Conservation (phyloP, 2,888 invertebrate genomes). For the Operophtera brumata region DNA sequence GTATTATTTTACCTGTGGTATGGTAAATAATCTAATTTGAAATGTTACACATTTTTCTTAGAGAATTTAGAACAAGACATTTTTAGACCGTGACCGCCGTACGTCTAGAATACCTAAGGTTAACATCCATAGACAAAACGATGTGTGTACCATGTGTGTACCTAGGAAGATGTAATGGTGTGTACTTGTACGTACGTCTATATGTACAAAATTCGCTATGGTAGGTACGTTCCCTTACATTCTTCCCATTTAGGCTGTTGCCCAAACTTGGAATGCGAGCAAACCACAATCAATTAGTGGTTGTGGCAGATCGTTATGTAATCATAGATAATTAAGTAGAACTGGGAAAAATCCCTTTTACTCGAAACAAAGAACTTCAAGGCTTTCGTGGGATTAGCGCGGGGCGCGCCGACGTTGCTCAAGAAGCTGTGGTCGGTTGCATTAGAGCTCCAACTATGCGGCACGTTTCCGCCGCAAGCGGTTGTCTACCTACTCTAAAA, state of each 20-base stretch:
- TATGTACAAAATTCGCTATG: too few relatives aligned
- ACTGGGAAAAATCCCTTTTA: constrained; percentile 52
- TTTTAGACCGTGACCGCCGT: too few relatives aligned
- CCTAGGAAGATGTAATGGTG: too few relatives aligned
- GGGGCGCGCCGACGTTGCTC: constrained; percentile 42
- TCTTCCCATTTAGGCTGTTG: constrained; percentile 3
- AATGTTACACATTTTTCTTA: too few relatives aligned
- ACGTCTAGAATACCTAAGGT: too few relatives aligned
- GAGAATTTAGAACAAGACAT: too few relatives aligned
- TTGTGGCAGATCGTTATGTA: constrained; percentile 45
- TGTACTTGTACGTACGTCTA: too few relatives aligned
- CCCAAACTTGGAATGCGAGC: constrained; percentile 39
- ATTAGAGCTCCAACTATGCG: constrained; percentile 46
- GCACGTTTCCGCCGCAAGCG: constrained; percentile 54
- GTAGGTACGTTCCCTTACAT: too few relatives aligned
- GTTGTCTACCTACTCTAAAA: constrained; percentile 19
- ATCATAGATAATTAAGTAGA: constrained; percentile 45
- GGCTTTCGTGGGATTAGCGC: constrained; percentile 57
- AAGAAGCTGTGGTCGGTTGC: constrained; percentile 58
- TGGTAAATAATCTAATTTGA: too few relatives aligned
- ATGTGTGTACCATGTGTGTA: too few relatives aligned
- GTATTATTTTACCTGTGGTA: too few relatives aligned
- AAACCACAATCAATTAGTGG: constrained; percentile 54
- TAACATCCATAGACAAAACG: too few relatives aligned
- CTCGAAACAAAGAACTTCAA: constrained; percentile 62